Evolutionary conservation across 2,888 invertebrate species (phyloP), one percentile per base, ranked within the genome.

Genomic region (Rambutsinella grinnellia): DNA sequence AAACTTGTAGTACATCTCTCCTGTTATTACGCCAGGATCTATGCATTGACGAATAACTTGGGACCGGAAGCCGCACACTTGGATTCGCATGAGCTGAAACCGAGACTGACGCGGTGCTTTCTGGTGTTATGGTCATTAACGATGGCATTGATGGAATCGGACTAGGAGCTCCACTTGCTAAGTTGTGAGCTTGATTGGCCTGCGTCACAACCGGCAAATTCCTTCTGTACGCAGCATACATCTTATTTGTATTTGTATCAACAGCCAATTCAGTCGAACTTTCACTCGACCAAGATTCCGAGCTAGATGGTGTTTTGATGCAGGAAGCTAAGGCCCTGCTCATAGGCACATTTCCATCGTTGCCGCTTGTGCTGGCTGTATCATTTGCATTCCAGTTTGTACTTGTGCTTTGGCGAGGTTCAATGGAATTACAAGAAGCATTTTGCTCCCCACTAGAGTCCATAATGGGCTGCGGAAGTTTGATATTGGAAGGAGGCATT

Each of bases 141-240:
- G 83, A 82, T 6, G 82, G 84, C 74, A 84, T 75, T 17, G 84
- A 84, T n/a, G 83, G 81, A 15, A 84, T 79, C 0, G 82, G 82
- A 62, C 82, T 81, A 17, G 82, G 80, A 44, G 70, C 78, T 28
- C 80, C 80, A 61, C 81, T 82, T 5, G 69, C 72, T 15, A 79
- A 78, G 66, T 81, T 80, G 47, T 70, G 68, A 13, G 76, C 77
- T 46, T 68, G 71, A 63, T 68, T 62, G 36, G 51, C 58, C 47
- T 67, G 67, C 3, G 54, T 57, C 2, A 75, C 46, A 21, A 46
- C 27, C 15, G 79, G 51, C 15, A 70, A 28, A 49, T 62, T 65
- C 19, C 46, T 60, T 28, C 80, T 68, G 66, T 79, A 80, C 1
- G 79, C 70, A 5, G 80, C 71, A 53, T 82, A 83, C 66, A 81